These are phyloP conservation scores for human (Homo sapiens) DNA, from an alignment of 2,113 vertebrate genomes.

Conservation along the genomic window GRCh38 chr4:137566001-137566500, in stretches of 20 bases:
- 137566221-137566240: neutral
- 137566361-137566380: neutral
- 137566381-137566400: neutral
- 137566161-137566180: too few relatives aligned
- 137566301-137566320: neutral
- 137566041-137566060: too few relatives aligned
- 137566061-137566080: too few relatives aligned
- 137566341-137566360: neutral
- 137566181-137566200: too few relatives aligned
- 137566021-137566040: too few relatives aligned
- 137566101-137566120: too few relatives aligned
- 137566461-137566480: neutral
- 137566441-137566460: neutral
- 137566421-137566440: neutral
- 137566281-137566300: neutral
- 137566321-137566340: neutral
- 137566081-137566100: too few relatives aligned
- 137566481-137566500: neutral
- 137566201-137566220: neutral
- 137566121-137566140: too few relatives aligned
- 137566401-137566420: neutral
- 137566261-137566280: neutral
- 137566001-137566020: too few relatives aligned
- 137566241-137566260: neutral
- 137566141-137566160: too few relatives aligned